These are phyloP conservation scores for Serinus canaria DNA, from an alignment of 2,113 vertebrate species.

Conservation along the genomic window DNA sequence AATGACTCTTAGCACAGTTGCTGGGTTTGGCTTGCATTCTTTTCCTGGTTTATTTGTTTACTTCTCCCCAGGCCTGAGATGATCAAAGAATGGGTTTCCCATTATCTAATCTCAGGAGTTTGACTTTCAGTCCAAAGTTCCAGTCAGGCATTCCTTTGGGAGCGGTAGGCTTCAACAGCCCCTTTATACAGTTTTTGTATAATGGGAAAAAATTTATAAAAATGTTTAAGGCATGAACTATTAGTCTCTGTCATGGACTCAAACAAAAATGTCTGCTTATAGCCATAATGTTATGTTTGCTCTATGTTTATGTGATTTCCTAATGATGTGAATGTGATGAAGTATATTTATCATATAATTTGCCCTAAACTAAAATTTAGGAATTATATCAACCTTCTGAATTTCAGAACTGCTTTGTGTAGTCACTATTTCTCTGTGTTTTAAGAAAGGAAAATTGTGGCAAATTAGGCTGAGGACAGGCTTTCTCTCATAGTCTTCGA, in stretches of 20 bases:
- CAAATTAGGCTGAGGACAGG: background rate
- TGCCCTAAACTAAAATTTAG: background rate
- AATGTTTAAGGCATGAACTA: background rate
- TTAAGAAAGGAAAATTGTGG: background rate
- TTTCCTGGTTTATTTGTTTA: background rate
- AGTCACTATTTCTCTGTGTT: background rate
- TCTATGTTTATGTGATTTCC: background rate
- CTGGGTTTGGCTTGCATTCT: background rate
- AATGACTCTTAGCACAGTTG: background rate
- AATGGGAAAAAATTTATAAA: background rate
- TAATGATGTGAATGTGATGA: background rate
- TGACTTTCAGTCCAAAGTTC: background rate
- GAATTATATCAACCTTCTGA: background rate
- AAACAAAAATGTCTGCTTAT: background rate
- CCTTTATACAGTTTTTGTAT: background rate
- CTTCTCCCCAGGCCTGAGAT: background rate
- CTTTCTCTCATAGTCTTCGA: background rate
- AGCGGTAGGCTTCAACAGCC: accelerated
- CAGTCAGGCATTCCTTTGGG: background rate
- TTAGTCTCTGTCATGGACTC: background rate
- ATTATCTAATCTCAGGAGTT: background rate
- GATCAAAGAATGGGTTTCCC: background rate
- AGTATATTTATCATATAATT: background rate
- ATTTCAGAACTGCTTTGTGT: background rate
- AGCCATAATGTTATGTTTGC: background rate